Evolutionary conservation across 2,797 vertebrate species (phyloP).

Genomic region (Cuculus canorus): DNA sequence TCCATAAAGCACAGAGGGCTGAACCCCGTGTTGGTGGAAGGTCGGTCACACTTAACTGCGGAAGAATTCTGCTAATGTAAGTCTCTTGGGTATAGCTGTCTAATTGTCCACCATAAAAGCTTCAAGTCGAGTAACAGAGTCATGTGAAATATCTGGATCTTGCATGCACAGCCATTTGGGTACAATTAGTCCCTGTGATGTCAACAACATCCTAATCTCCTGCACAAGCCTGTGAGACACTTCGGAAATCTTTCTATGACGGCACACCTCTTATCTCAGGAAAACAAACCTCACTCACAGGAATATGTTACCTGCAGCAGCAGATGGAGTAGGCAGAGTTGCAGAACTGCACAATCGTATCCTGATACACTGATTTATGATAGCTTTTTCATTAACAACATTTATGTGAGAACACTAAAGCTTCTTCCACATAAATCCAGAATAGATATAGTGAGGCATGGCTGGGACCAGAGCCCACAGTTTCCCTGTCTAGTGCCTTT

Average conservation of each 20-base stretch:
- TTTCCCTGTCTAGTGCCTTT: too few relatives aligned
- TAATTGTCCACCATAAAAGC: background rate
- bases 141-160: background rate
- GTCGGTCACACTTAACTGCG: background rate
- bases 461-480: too few relatives aligned
- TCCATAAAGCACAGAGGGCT: background rate
- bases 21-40: background rate
- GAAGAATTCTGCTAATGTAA: background rate
- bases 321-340: background rate
- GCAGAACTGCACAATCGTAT: background rate
- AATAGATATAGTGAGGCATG: background rate
- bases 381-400: background rate
- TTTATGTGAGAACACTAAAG: background rate
- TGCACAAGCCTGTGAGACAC: background rate
- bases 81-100: background rate
- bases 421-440: background rate
- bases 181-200: background rate
- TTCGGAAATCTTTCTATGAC: background rate
- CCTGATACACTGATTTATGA: background rate
- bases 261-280: slow-evolving; percentile 29
- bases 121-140: background rate
- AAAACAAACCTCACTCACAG: background rate
- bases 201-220: slow-evolving; percentile 32
- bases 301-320: background rate
- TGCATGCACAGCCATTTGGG: background rate